A percentile compares a stretch with the other conserved stretches of the same genome.
These are phyloP conservation scores for Pleuronectes platessa DNA, from an alignment of 2,113 vertebrate species.

Conservation along the genomic window DNA sequence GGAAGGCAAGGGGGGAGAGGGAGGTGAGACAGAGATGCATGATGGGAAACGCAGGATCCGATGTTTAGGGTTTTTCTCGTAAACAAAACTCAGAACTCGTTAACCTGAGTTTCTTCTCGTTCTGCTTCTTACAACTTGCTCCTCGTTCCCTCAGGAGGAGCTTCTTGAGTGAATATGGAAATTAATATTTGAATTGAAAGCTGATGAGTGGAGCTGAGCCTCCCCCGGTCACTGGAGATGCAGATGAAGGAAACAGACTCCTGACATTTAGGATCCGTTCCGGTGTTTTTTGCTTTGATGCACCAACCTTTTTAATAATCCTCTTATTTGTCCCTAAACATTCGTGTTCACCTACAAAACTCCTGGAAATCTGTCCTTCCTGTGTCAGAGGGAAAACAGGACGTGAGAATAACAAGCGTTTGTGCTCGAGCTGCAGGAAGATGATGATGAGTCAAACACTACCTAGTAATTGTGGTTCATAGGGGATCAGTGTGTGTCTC, in stretches of 20 bases:
- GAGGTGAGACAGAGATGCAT: too few relatives aligned
- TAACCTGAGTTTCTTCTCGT: background rate
- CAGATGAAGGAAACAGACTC: background rate
- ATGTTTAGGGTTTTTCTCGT: too few relatives aligned
- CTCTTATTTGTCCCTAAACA: conserved; percentile 63
- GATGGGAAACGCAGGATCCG: too few relatives aligned
- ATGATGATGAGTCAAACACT: conserved; percentile 8
- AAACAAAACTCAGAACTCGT: background rate
- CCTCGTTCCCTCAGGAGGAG: too few relatives aligned
- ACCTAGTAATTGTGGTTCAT: conserved; percentile 12
- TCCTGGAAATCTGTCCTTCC: conserved; percentile 17
- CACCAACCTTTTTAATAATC: conserved; percentile 25
- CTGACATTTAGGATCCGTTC: conserved; percentile 33
- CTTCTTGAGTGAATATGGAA: too few relatives aligned
- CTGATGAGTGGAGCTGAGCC: too few relatives aligned
- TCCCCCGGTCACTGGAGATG: background rate
- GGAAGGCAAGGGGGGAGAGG: too few relatives aligned
- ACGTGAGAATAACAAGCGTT: conserved; percentile 29
- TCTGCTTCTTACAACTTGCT: too few relatives aligned
- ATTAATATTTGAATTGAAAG: too few relatives aligned
- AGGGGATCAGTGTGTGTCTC: conserved; percentile 10
- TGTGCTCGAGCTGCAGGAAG: background rate
- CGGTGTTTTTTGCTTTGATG: conserved; percentile 6
- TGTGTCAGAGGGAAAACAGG: background rate
- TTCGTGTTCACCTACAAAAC: background rate